Base-by-base conservation (phyloP, 1,140 invertebrate species). In the Euura lappo region DNA sequence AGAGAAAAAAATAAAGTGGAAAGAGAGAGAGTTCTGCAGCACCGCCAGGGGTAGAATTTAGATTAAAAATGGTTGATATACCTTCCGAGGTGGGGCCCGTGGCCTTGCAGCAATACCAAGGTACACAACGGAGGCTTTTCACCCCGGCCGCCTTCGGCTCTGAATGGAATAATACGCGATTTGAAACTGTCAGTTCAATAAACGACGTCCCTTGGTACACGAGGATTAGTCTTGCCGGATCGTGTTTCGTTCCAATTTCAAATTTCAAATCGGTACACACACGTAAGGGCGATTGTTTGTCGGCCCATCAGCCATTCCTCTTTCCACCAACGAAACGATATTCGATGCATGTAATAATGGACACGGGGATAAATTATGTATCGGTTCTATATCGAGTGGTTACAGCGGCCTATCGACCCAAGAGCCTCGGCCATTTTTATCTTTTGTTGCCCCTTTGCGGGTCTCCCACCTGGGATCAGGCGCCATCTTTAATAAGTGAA, bases 101-200 rank as follows among this genome's bases (percentile, higher is more conserved):
- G 47, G 7, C 47, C 7, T n/a, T 51, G 47, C 47, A 51, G 51
- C 51, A 60, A 60, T 60, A 60, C 6, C 51, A 60, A 60, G 51
- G 51, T 60, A 60, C 51, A 60, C 51, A 60, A 60, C 51, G 51
- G 51, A 60, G 51, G 51, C 4, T n/a, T 8, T n/a, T 8, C 51
- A 60, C 51, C 51, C 51, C 28, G 28, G 51, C 51, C 51, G 51
- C 51, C 51, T 60, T 60, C 51, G 51, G 51, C 51, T 60, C 6
- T 60, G 51, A 60, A 60, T 60, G 10, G 6, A 60, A 60, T 60
- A 60, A 60, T 60, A 60, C 51, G 51, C 51, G 51, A 60, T 60
- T 60, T n/a, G 51, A 60, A 60, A 60, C 51, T 60, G 51, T 60
- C 51, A 60, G 51, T 60, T 60, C 51, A 60, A 60, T 60, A 60